A percentile compares a stretch with the other conserved stretches of the same genome.
These are phyloP conservation scores for Metellina segmentata DNA, from an alignment of 2,888 invertebrate genomes.

Conservation along the genomic window DNA sequence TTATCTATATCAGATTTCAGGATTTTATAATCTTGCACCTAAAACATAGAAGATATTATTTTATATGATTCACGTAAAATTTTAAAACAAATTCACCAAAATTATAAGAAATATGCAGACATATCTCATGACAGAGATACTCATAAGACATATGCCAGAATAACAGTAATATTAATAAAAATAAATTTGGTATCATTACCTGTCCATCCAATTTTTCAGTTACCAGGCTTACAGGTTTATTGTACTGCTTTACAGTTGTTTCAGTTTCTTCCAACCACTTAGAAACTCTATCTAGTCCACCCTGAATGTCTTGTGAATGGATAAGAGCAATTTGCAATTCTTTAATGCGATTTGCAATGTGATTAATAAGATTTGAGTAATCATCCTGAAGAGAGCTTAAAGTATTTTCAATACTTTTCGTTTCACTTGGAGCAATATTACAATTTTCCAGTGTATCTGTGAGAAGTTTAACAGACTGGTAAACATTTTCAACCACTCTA, in stretches of 20 bases:
- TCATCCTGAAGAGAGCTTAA: slow-evolving; percentile 89
- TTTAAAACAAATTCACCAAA: no score
- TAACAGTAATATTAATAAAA: not conserved
- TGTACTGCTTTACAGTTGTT: slow-evolving; percentile 87
- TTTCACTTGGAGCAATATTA: slow-evolving; percentile 90
- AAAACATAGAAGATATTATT: slow-evolving; percentile 1
- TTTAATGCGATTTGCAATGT: slow-evolving; percentile 89
- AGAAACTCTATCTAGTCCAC: slow-evolving; percentile 92
- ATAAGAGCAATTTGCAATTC: slow-evolving; percentile 93
- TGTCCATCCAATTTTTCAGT: slow-evolving; percentile 89
- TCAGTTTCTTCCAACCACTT: slow-evolving; percentile 93
- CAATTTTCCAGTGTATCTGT: slow-evolving; percentile 85
- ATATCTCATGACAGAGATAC: not conserved
- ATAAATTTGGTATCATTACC: slow-evolving; percentile 73
- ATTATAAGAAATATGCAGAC: not conserved
- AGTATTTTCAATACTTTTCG: slow-evolving; percentile 89
- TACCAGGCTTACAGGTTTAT: slow-evolving; percentile 92
- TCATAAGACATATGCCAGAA: no score
- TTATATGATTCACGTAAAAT: not conserved
- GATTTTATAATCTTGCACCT: slow-evolving; percentile 90
- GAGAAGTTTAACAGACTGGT: slow-evolving; percentile 84
- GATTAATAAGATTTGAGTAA: slow-evolving; percentile 88
- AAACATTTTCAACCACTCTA: slow-evolving; percentile 91
- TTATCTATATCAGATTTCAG: slow-evolving; percentile 92
- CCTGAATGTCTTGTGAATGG: slow-evolving; percentile 96